These are phyloP conservation scores for Porphyrio hochstetteri DNA, from an alignment of 2,113 vertebrate genomes.

Conservation along the genomic window DNA sequence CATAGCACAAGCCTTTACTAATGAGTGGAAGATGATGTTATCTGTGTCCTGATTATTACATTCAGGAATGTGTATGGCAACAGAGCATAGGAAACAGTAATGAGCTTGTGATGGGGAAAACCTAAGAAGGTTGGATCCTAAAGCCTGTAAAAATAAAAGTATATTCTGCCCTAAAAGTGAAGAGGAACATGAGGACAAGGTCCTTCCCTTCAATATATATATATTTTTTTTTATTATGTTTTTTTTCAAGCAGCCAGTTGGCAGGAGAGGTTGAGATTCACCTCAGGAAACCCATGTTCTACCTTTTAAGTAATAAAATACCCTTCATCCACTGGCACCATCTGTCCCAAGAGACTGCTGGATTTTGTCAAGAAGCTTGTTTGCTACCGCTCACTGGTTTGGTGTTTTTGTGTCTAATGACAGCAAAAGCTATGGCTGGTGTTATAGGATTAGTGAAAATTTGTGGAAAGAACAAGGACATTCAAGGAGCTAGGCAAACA, in stretches of 20 bases:
- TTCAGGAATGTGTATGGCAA: not conserved
- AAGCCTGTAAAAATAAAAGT: not conserved
- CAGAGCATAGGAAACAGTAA: not conserved
- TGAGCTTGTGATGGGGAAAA: not conserved
- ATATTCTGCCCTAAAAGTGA: not conserved
- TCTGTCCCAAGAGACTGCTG: conserved; percentile 19
- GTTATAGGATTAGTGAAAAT: conserved; percentile 30
- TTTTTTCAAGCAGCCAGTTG: not conserved
- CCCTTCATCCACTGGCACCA: conserved; percentile 44
- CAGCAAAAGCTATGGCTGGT: not conserved
- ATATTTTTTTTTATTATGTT: not conserved
- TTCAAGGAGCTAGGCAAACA: conserved; percentile 22
- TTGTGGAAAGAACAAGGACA: conserved; percentile 50
- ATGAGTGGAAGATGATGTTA: not conserved
- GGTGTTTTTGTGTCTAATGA: conserved; percentile 32
- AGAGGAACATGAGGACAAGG: not conserved
- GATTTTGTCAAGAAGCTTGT: conserved; percentile 50
- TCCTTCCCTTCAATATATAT: not conserved
- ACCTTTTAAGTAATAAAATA: conserved; percentile 52
- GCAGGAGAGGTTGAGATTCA: conserved; percentile 44
- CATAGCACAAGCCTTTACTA: not conserved
- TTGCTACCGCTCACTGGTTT: not conserved
- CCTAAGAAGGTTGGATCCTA: not conserved
- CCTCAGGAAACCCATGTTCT: not conserved
- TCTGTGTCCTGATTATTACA: not conserved